A percentile compares a stretch with the other conserved stretches of the same genome.
Conservation (phyloP, 2,888 invertebrate species). For the Fissipunctia ypsillon region DNA sequence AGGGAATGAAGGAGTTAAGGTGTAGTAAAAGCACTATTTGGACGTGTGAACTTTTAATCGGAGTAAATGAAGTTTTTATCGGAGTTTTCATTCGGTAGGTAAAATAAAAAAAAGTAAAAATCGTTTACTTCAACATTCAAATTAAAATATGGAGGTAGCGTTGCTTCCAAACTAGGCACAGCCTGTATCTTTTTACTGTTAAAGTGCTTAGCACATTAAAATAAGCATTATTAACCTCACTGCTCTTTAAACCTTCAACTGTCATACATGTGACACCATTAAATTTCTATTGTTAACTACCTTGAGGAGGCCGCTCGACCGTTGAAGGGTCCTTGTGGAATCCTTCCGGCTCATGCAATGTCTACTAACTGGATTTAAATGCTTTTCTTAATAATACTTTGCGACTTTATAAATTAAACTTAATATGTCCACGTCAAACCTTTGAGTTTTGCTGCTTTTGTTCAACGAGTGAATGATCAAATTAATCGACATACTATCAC, state of each 20-base stretch:
- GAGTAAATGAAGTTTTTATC: background rate
- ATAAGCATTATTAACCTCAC: background rate
- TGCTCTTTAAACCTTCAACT: too few species aligned
- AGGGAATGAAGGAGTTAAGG: constrained; percentile 31
- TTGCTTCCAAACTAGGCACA: too few species aligned
- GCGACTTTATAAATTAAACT: background rate
- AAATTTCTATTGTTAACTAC: too few species aligned
- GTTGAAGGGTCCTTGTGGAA: background rate
- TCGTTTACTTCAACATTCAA: too few species aligned
- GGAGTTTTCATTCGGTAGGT: background rate
- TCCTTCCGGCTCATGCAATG: background rate
- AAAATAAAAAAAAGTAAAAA: too few species aligned
- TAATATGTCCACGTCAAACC: background rate
- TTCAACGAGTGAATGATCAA: background rate
- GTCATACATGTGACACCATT: too few species aligned
- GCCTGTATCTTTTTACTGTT: too few species aligned
- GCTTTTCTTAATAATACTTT: background rate
- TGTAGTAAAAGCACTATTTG: background rate
- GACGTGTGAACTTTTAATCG: background rate
- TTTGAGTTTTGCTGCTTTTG: background rate
- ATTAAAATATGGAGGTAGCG: too few species aligned
- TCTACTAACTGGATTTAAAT: background rate
- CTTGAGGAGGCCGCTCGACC: too few species aligned
- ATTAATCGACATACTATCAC: background rate
- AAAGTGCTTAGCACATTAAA: too few species aligned